phyloP scores from a whole-genome alignment of 2,888 invertebrate species.

The Suillia variegata region DNA sequence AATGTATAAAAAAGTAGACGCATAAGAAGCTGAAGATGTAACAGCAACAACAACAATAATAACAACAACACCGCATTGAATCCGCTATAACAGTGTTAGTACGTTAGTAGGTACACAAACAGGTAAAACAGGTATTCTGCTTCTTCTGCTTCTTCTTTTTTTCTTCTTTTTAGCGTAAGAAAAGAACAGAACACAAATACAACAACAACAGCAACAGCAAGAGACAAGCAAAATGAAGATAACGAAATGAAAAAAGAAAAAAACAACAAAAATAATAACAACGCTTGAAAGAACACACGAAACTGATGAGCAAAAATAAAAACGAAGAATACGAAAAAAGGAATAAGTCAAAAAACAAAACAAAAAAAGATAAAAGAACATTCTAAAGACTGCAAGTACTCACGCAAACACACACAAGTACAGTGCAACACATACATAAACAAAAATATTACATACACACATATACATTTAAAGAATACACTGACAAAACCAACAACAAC shows the following conservation, averaged over 20 bases:
- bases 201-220: conserved; percentile 38
- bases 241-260: conserved; percentile 13
- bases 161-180: conserved; percentile 45
- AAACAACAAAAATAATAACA: conserved; percentile 16
- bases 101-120: conserved; percentile 61
- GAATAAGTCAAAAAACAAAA: background rate
- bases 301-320: background rate
- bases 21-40: conserved; percentile 11
- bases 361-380: conserved; percentile 35
- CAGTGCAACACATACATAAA: background rate
- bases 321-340: conserved; percentile 8
- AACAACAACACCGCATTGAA: conserved; percentile 34
- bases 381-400: conserved; percentile 50
- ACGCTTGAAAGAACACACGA: conserved; percentile 26
- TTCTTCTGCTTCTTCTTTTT: too few species aligned
- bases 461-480: conserved; percentile 22
- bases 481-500: conserved; percentile 17
- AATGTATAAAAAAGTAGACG: conserved; percentile 36
- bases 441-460: too few species aligned
- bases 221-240: conserved; percentile 24
- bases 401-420: conserved; percentile 27
- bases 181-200: conserved; percentile 26
- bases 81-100: conserved; percentile 61
- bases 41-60: background rate
- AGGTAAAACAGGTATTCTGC: conserved; percentile 62